Evolutionary conservation across 2,888 invertebrate species (phyloP), one percentile per base, ranked within the genome.

Genomic region (Spilosoma lubricipeda): DNA sequence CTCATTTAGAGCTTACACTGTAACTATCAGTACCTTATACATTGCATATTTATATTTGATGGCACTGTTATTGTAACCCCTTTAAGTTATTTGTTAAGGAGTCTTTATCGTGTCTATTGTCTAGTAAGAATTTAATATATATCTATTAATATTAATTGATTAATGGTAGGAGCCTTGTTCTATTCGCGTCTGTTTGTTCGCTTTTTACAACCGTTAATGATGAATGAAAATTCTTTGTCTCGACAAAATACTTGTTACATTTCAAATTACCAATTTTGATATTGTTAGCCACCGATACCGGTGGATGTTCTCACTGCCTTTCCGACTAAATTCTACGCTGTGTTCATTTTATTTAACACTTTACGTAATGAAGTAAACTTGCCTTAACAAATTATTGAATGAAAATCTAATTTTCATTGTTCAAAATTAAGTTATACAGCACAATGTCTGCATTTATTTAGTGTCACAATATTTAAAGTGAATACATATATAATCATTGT

Each of bases 101-200:
- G 90, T 94, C 93, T 95, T 94, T 95, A 94, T 94, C 94, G 91
- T 93, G 93, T 94, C 94, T 95, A 94, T 93, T 95, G 93, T 93
- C 92, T 94, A 92, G 92, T 95, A 94, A 95, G 94, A 94, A 93
- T 94, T 94, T 94, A 94, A 93, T 93, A 94, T 94, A 93, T 93
- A 83, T 84, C 81, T 84, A 93, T 92, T 90, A 90, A 92, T 91
- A 93, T 92, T 92, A 93, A 92, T 84, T 83, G 80, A 83, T 92
- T 90, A 90, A 92, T 91, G 85, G 90, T 94, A 93, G 92, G 89
- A 93, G 94, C 93, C 93, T 94, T 91, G 93, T 94, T 93, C 93
- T 90, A 92, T 90, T 91, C 89, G 92, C 90, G 91, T 90, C 89
- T 92, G 90, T 93, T 92, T 90, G 89, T 86, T 92, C 91, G 94